Conservation (phyloP, 2,797 vertebrate genomes). For the Centropyge bicolor region DNA sequence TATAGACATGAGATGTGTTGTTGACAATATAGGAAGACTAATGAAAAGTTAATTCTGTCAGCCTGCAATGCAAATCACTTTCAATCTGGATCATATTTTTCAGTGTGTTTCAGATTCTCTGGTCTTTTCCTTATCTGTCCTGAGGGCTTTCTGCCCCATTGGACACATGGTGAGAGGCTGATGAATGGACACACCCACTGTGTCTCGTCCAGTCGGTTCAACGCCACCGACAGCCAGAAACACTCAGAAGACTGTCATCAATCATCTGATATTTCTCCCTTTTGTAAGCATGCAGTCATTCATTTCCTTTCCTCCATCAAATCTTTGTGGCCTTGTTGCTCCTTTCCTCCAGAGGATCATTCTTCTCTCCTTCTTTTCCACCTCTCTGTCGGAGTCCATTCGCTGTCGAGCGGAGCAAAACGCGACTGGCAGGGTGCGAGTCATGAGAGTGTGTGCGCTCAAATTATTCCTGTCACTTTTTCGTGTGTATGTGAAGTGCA, state of each 20-base stretch:
- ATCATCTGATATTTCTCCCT: slow-evolving; percentile 35
- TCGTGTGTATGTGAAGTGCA: neutral
- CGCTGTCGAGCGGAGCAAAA: slow-evolving; percentile 41
- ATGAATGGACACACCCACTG: slow-evolving; percentile 34
- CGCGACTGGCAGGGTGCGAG: slow-evolving; percentile 23
- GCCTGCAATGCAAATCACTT: slow-evolving; percentile 9
- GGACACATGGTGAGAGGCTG: slow-evolving; percentile 22
- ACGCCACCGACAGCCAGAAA: slow-evolving; percentile 13
- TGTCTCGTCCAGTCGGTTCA: slow-evolving; percentile 20
- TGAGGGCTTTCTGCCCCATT: slow-evolving; percentile 32
- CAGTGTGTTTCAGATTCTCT: slow-evolving; percentile 7
- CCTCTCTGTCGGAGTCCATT: too few relatives aligned
- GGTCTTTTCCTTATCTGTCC: slow-evolving; percentile 28
- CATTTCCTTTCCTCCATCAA: slow-evolving; percentile 29
- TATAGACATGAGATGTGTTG: neutral
- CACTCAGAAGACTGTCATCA: slow-evolving; percentile 5
- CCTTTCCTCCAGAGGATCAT: neutral
- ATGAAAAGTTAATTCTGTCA: slow-evolving; percentile 1
- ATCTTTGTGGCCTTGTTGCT: neutral
- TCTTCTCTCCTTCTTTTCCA: neutral
- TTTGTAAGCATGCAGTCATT: slow-evolving; percentile 18
- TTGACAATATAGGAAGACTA: neutral
- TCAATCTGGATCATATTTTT: neutral
- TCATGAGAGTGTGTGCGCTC: slow-evolving; percentile 4
- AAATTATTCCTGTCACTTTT: neutral